Base-by-base conservation (phyloP, 2,113 vertebrate species). In the Prionailurus viverrinus region DNA sequence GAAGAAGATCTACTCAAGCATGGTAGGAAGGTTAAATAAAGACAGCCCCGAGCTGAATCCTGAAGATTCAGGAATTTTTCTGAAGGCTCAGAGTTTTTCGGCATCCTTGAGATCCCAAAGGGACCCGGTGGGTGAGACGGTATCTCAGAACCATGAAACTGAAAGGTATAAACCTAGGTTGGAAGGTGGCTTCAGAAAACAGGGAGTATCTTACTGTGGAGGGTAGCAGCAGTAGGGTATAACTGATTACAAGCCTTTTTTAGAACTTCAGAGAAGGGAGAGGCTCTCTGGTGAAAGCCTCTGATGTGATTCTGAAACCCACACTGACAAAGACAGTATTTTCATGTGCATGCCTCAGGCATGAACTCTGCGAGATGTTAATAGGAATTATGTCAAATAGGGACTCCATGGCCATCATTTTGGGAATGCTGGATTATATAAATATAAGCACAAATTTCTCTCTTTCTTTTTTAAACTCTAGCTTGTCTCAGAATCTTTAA, bases 401-500 rank as follows among this genome's bases (percentile, higher is more conserved):
- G 4, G 73, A 39, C 5, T 78, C 41, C 41, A 1, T 55, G 25
- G 80, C 53, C 53, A 4, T n/a, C 13, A 31, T 73, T 51, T 25
- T 53, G 36, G 23, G 76, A 93, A 36, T 82, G 25, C 45, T 93
- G 68, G 23, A 65, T 91, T 80, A 74, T 61, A 66, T 33, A 58
- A 48, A 65, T 82, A 16, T 23, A 48, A 73, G 53, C 25, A 25
- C 14, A 16, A 8, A 4, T 63, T 55, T 88, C 33, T 78, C 53
- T 79, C 31, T 73, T 61, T 66, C 15, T 84, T 51, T 36, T n/a
- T 45, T 45, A 23, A 76, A 71, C 36, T 91, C 10, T 41, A 71
- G 29, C 18, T 81, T 45, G 15, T 78, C 41, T 90, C 80, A 66
- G 89, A 81, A 81, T 81, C 89, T 94, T 66, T 87, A 71, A 79